Percentiles rank a stretch among this genome's conserved stretches.
phyloP scores from a whole-genome alignment of 2,113 vertebrate genomes.

The Platanista minor region DNA sequence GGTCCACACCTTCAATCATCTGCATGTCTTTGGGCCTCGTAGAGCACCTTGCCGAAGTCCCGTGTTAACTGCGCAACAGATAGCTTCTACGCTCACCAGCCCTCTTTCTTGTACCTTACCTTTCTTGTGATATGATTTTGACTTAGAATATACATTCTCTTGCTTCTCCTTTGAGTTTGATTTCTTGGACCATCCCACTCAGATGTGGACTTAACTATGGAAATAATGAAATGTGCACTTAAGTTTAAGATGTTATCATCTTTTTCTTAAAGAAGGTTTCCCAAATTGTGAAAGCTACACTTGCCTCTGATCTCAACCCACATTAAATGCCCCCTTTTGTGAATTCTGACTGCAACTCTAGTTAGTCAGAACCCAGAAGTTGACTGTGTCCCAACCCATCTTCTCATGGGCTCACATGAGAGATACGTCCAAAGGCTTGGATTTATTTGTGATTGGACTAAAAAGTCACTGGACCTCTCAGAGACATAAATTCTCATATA shows the following conservation, averaged over 20 bases:
- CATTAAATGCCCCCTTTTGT: not conserved
- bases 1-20: not conserved
- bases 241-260: not conserved
- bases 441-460: not conserved
- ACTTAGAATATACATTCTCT: not conserved
- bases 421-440: not conserved
- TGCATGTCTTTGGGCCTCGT: not conserved
- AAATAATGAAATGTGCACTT: not conserved
- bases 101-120: not conserved
- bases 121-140: not conserved
- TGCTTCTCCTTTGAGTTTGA: not conserved
- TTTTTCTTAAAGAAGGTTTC: not conserved
- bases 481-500: not conserved
- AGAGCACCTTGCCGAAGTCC: not conserved
- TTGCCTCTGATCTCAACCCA: not conserved
- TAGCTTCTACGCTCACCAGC: not conserved
- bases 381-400: not conserved
- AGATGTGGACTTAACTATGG: not conserved
- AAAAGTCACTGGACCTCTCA: not conserved
- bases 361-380: not conserved
- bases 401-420: accelerated
- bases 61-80: not conserved
- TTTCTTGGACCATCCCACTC: not conserved
- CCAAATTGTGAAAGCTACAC: not conserved
- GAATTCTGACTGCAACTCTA: not conserved